Base-by-base conservation (phyloP, 2,113 vertebrate genomes). In the Micronycteris hirsuta region DNA sequence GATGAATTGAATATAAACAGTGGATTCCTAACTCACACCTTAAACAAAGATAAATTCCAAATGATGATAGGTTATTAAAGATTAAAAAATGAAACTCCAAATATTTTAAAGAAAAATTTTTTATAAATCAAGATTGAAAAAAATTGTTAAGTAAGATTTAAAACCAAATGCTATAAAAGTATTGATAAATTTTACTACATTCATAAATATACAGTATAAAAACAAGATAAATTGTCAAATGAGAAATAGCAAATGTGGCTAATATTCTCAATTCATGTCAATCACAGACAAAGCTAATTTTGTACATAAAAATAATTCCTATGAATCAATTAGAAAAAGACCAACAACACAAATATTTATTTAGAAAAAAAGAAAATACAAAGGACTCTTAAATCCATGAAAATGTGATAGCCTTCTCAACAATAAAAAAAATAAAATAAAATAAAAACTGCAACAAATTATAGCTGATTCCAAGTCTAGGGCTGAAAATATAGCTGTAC, bases 41-140 rank as follows among this genome's bases (percentile, higher is more conserved):
- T 47, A 91, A 63, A 52, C 8, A 82, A 94, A 84, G 56, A 94
- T 74, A 96, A 95, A 91, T 94, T 94, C 24, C 17, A 89, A 9
- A 68, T 94, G 41, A 89, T 24, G 17, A 80, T 89, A 93, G 52
- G 71, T 47, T 83, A 67, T 93, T 67, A 49, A 61, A 93, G 19
- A 78, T 93, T 89, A 31, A 86, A 74, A 96, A 83, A 88, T 86
- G n/a, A 93, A 84, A 31, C 3, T 19, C 3, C 4, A 2, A 45
- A 78, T 91, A 80, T 94, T 82, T 52, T 94, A 78, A 22, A 85
- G 13, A 86, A 94, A 31, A 36, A 54, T 61, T 81, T 86, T 86
- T 92, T 28, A 58, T 70, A 82, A 68, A 31, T 14, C 15, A 94
- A 91, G 19, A 78, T 85, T 87, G 28, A 28, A 47, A 76, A 74